A percentile compares a stretch with the other conserved stretches of the same genome.
Conservation (phyloP, 2,888 invertebrate species). For the Cheiracanthium punctorium region DNA sequence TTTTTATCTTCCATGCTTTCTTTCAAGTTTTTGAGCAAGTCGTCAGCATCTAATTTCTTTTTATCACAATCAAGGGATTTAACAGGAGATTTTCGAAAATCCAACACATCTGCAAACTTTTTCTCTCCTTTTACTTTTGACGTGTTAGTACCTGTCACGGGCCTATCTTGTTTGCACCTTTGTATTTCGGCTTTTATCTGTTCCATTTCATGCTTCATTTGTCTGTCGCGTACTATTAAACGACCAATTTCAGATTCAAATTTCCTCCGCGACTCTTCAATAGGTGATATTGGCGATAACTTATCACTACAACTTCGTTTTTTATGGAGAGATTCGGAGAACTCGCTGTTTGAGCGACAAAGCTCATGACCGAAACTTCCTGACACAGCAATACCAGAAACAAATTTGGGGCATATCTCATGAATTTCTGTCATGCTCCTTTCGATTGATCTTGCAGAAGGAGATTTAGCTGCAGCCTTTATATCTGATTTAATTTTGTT, state of each 20-base stretch:
- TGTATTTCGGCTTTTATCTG: conserved; percentile 72
- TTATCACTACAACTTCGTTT: conserved; percentile 59
- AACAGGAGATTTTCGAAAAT: conserved; percentile 49
- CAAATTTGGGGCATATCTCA: conserved; percentile 64
- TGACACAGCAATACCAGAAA: conserved; percentile 58
- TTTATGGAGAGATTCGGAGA: conserved; percentile 42
- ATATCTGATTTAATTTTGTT: conserved; percentile 19
- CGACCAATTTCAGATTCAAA: conserved; percentile 79
- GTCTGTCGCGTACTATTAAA: conserved; percentile 77
- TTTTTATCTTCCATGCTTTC: conserved; percentile 61
- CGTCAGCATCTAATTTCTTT: conserved; percentile 35
- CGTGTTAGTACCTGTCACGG: background rate
- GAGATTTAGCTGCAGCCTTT: conserved; percentile 36
- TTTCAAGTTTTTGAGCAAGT: conserved; percentile 41
- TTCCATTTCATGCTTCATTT: conserved; percentile 77
- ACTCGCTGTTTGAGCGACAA: conserved; percentile 41
- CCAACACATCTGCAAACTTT: conserved; percentile 44
- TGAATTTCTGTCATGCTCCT: conserved; percentile 53
- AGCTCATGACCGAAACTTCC: conserved; percentile 59
- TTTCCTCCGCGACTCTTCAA: conserved; percentile 74
- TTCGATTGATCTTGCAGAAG: conserved; percentile 41
- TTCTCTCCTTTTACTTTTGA: conserved; percentile 30
- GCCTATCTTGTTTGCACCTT: conserved; percentile 16
- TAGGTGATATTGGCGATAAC: conserved; percentile 69
- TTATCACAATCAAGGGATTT: conserved; percentile 43